Evolutionary conservation across 1,140 invertebrate genomes (phyloP).

Genomic region (Heliconius eleuchia): DNA sequence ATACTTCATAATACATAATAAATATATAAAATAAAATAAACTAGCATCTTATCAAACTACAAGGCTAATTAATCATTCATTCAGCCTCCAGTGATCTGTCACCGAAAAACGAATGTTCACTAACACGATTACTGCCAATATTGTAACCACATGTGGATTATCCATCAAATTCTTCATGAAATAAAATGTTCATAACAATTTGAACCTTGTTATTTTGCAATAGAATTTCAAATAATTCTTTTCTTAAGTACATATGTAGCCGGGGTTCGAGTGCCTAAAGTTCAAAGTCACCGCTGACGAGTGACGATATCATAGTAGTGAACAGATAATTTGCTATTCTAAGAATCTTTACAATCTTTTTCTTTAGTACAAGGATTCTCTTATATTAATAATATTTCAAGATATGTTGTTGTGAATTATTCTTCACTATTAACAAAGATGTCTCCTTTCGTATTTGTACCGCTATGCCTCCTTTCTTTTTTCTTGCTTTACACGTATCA

Average conservation of each 20-base stretch:
- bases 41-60: not conserved
- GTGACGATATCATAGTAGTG: conserved; percentile 36
- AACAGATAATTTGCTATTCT: conserved; percentile 31
- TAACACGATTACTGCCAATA: conserved; percentile 62
- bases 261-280: conserved; percentile 49
- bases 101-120: conserved; percentile 46
- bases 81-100: conserved; percentile 35
- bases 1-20: not conserved
- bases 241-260: not conserved
- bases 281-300: conserved; percentile 63
- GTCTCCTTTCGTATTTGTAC: too few species aligned
- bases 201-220: conserved; percentile 36
- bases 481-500: too few species aligned
- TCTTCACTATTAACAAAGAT: too few species aligned
- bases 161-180: conserved; percentile 12
- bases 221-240: conserved; percentile 5
- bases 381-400: not conserved
- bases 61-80: not conserved
- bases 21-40: not conserved
- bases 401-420: too few species aligned
- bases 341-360: conserved; percentile 22
- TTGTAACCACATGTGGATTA: conserved; percentile 39
- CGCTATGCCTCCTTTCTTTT: too few species aligned
- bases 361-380: not conserved
- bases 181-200: conserved; percentile 18